phyloP scores from a whole-genome alignment of 2,888 invertebrate species.

The Chesias legatella region DNA sequence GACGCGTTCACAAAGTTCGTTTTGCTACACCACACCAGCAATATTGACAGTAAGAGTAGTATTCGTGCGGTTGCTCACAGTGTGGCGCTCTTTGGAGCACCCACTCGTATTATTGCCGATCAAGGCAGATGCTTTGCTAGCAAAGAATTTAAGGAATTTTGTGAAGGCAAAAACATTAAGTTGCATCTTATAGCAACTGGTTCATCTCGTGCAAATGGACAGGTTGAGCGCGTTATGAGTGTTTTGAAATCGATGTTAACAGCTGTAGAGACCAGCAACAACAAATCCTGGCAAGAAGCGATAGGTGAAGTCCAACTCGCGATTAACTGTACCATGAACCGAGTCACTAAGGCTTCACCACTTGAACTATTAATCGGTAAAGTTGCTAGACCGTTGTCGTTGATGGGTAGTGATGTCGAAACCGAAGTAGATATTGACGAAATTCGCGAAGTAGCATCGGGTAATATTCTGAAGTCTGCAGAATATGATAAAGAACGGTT shows the following conservation, averaged over 20 bases:
- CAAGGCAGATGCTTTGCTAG: constrained; percentile 21
- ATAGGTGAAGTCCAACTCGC: background rate
- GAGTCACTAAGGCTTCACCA: constrained; percentile 6
- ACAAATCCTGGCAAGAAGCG: constrained; percentile 1
- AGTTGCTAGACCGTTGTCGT: background rate
- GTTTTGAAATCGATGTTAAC: constrained; percentile 9
- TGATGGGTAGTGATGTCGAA: background rate
- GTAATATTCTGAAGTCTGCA: no score
- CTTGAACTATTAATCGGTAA: background rate
- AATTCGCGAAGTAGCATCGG: background rate
- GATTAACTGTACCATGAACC: constrained; percentile 7
- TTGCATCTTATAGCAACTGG: constrained; percentile 30
- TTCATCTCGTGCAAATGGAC: constrained; percentile 26
- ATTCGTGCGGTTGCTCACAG: background rate
- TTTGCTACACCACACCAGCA: background rate
- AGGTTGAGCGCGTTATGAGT: constrained; percentile 28
- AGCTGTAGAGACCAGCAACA: background rate
- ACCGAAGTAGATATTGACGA: background rate
- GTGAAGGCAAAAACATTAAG: constrained; percentile 17
- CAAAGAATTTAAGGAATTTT: constrained; percentile 23
- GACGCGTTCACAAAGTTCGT: constrained; percentile 8
- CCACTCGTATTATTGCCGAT: constrained; percentile 5
- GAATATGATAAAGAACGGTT: background rate
- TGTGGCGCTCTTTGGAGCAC: background rate
- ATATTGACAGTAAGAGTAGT: background rate